Percentiles rank a stretch among this genome's conserved stretches.
Conservation (phyloP, 2,113 vertebrate genomes). For the Heloderma charlesbogerti region DNA sequence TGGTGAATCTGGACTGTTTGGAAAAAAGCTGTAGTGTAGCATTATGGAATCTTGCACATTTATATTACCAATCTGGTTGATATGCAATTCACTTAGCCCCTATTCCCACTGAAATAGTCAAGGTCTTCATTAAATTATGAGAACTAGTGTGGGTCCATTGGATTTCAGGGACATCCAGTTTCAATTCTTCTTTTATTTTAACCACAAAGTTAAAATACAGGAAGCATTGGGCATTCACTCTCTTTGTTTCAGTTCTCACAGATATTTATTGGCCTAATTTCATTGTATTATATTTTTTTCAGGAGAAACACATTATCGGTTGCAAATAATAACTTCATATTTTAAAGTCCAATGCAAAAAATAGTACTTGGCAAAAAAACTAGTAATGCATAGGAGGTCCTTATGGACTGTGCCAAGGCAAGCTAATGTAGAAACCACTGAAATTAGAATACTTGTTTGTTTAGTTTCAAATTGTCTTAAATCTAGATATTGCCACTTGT, state of each 20-base stretch:
- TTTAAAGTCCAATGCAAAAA: background rate
- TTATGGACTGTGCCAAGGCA: background rate
- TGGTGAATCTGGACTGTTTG: background rate
- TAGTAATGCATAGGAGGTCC: background rate
- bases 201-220: background rate
- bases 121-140: slow-evolving; percentile 2
- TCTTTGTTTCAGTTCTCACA: background rate
- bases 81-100: background rate
- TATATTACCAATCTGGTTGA: background rate
- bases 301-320: background rate
- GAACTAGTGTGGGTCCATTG: background rate
- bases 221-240: background rate
- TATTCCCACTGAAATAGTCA: background rate
- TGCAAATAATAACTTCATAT: background rate
- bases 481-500: background rate
- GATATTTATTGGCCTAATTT: background rate
- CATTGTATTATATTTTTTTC: background rate
- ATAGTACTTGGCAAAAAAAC: background rate
- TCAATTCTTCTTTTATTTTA: background rate
- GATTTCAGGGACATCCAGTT: background rate
- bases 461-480: background rate
- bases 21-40: background rate
- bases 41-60: background rate
- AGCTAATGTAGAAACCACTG: background rate
- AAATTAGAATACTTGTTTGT: background rate